phyloP scores from a whole-genome alignment of 2,113 vertebrate species.

The Chloropsis cyanopogon region DNA sequence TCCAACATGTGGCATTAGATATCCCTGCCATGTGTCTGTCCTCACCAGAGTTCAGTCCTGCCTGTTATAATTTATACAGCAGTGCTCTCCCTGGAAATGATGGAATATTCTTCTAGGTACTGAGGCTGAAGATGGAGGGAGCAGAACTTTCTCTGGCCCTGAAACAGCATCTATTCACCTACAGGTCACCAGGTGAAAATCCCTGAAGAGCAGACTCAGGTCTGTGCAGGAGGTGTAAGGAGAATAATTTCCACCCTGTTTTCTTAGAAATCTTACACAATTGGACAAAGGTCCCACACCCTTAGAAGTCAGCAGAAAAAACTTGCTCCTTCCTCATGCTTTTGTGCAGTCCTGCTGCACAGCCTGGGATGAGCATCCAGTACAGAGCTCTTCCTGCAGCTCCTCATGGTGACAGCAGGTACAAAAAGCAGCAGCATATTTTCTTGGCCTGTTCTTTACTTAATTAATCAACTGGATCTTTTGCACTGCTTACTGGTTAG shows the following conservation, averaged over 20 bases:
- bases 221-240: not conserved
- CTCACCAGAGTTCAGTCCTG: not conserved
- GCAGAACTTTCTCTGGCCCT: not conserved
- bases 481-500: not conserved
- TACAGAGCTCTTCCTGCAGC: not conserved
- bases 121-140: not conserved
- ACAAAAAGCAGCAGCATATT: not conserved
- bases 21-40: accelerated
- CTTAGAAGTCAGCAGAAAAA: not conserved
- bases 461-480: not conserved
- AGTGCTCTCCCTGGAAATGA: not conserved
- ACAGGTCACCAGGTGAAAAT: not conserved
- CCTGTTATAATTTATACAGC: not conserved
- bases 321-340: not conserved
- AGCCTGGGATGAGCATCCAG: not conserved
- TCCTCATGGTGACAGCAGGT: not conserved
- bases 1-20: not conserved
- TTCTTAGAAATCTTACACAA: not conserved
- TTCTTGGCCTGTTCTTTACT: not conserved
- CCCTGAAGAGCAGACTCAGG: not conserved
- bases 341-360: not conserved
- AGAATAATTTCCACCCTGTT: not conserved
- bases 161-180: not conserved
- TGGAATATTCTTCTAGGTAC: not conserved
- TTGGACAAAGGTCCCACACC: accelerated